Evolutionary conservation across 2,888 invertebrate genomes (phyloP), one percentile per base, ranked within the genome.

Genomic region (Lamellibrachia satsuma): DNA sequence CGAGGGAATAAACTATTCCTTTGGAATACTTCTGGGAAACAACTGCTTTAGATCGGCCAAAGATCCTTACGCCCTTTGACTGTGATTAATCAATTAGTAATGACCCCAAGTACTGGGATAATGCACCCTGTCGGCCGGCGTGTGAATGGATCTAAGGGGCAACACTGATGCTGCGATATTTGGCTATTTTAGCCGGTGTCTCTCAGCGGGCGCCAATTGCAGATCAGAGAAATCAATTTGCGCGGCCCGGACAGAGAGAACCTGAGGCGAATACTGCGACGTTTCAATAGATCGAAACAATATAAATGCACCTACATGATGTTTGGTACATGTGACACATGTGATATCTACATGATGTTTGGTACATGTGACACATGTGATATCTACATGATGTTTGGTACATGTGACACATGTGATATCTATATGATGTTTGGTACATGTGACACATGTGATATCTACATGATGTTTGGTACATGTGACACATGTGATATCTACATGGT

Each of bases 1-100:
- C 75, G 22, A 75, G 75, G 22, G 22, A 22, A 75, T 15, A 75
- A 75, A 22, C 75, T 75, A 22, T 75, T 75, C 75, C 75, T 75
- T 22, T 75, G 75, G 75, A 1, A n/a, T 22, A 22, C n/a, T 6
- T 75, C 6, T 75, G 75, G 75, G 75, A 75, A 75, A 75, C 75
- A 75, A 75, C 75, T 75, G 75, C 22, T n/a, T 22, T n/a, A 75
- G 75, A 75, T 75, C 75, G 75, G 75, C 22, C 75, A 22, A 6
- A 22, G 75, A 75, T 22, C 15, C 75, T 22, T n/a, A 11, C 75
- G 75, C 75, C 75, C 75, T 75, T 75, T 75, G 15, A 22, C 15
- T 75, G 75, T 75, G 75, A 75, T 75, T 75, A 75, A 75, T 75
- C 75, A 75, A 75, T 75, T 75, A 75, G 75, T 75, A 75, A 75